Base-by-base conservation (phyloP, 2,888 invertebrate genomes). In the Tipula vernalis region DNA sequence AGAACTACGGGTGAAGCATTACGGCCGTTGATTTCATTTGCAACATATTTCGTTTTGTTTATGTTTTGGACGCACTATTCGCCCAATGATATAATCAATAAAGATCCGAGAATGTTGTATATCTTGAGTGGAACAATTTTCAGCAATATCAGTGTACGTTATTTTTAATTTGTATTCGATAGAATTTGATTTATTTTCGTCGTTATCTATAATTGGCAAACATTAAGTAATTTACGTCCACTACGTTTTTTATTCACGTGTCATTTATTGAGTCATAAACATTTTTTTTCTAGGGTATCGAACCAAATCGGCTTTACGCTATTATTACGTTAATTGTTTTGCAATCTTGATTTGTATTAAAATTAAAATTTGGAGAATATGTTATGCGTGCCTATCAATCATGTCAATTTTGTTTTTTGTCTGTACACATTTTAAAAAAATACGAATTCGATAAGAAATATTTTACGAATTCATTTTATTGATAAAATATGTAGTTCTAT, bases 121-220 rank as follows among this genome's bases (percentile, higher is more conserved):
- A 94, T 98, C 91, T 94, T 97, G 87, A 95, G 97, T 88, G 99
- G 99, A 89, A 98, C 98, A 71, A 96, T 99, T 88, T 99, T 99
- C 92, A 98, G 99, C 39, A 99, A 99, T 92, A 98, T 99, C 90
- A 97, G 98, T 90, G 99, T 99, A 92, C 96, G 96, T 95, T 87
- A n/a, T 42, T 86, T 88, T 87, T 28, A 10, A 28, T 86, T 85
- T 39, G 6, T 51, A 57, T 51, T 85, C 57, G 71, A 85, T 87
- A 86, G 87, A 12, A 71, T 36, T 57, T 36, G 87, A 18, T 87
- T 71, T 84, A 85, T 86, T 85, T 83, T 86, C 51, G 13, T 86
- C 36, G 86, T 71, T 86, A n/a, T 86, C 86, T 86, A 41, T 71
- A 28, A 71, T 71, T 71, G 28, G 71, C 42, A 47, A 36, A 15